Percentiles rank a stretch among this genome's conserved stretches.
Evolutionary conservation across 1,140 invertebrate genomes (phyloP).

Genomic region (Diploscapter pachys): DNA sequence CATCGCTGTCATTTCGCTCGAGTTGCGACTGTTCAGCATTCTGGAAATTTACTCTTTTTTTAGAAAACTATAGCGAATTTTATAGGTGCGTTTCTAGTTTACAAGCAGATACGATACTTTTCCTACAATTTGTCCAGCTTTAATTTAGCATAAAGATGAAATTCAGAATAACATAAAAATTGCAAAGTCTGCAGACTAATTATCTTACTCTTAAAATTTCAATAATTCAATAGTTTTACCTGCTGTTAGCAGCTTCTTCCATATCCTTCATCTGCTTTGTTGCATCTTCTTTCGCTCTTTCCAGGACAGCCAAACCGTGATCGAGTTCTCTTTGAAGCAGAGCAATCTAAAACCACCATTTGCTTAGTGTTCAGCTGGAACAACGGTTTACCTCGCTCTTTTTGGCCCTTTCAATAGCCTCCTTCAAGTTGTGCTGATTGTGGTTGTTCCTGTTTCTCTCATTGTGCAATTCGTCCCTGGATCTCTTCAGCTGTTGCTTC

Average conservation of each 20-base stretch:
- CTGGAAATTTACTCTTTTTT: no score
- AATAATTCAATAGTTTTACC: background rate
- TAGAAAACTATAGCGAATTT: no score
- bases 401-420: constrained; percentile 14
- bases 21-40: background rate
- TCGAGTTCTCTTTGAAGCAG: background rate
- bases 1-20: background rate
- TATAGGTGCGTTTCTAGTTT: no score
- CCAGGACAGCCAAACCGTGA: constrained; percentile 6
- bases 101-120: no score
- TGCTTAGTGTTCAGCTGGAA: background rate
- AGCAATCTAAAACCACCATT: background rate
- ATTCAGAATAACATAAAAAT: no score
- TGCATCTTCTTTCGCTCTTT: constrained; percentile 6
- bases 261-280: constrained; percentile 11
- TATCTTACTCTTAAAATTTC: no score
- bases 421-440: background rate
- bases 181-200: no score
- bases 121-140: no score
- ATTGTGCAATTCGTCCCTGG: background rate
- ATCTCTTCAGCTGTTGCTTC: constrained; percentile 1
- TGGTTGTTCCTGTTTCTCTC: background rate
- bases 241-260: constrained; percentile 10
- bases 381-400: background rate
- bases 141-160: no score